phyloP scores from a whole-genome alignment of 1,140 invertebrate genomes.

The Gryllus bimaculatus region DNA sequence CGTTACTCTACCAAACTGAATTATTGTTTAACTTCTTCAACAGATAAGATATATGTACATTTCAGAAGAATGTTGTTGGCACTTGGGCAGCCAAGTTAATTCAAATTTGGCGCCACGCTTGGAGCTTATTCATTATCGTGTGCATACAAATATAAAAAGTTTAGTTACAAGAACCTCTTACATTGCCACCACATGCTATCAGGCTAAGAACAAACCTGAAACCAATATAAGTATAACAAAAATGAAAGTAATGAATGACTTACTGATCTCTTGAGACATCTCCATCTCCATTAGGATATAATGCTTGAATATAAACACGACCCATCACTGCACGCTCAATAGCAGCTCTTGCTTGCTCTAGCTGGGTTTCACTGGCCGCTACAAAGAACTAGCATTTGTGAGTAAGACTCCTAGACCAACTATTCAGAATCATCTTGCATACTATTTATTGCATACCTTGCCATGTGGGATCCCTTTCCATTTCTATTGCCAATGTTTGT shows the following conservation, averaged over 20 bases:
- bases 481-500: slow-evolving; percentile 43
- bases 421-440: not conserved
- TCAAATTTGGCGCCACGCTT: too few species aligned
- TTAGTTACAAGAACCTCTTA: too few species aligned
- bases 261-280: slow-evolving; percentile 86
- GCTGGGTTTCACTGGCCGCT: slow-evolving; percentile 55
- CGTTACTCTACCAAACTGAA: too few species aligned
- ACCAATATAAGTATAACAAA: too few species aligned
- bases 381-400: slow-evolving; percentile 20
- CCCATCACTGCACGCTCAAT: slow-evolving; percentile 77
- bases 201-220: too few species aligned
- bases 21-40: too few species aligned
- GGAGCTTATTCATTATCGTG: too few species aligned
- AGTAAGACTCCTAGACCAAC: not conserved
- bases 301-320: slow-evolving; percentile 80
- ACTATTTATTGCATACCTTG: slow-evolving; percentile 40
- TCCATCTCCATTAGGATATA: slow-evolving; percentile 95
- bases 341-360: slow-evolving; percentile 58
- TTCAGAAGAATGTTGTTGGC: too few species aligned
- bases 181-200: too few species aligned
- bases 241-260: slow-evolving; percentile 31
- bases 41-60: too few species aligned
- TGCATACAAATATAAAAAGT: too few species aligned
- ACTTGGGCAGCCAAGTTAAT: too few species aligned
- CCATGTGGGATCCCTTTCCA: slow-evolving; percentile 62